Percentiles rank a stretch among this genome's conserved stretches.
Conservation (phyloP, 2,797 vertebrate species). For the Enteromius viviparus region DNA sequence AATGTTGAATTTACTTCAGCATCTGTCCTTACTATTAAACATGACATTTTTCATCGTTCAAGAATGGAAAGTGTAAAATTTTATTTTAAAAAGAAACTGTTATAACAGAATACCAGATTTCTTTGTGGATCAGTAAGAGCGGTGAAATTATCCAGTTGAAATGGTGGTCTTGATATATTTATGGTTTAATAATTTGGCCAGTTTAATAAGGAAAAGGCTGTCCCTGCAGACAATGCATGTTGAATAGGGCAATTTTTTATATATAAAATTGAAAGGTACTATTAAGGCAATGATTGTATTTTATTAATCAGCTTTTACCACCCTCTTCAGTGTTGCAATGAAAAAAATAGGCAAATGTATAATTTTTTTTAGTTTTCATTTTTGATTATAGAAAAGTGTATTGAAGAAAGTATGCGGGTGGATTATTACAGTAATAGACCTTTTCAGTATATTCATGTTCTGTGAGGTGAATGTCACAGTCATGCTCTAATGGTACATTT, state of each 20-base stretch:
- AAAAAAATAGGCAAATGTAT: background rate
- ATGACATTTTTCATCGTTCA: background rate
- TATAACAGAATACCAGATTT: background rate
- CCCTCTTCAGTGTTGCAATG: background rate
- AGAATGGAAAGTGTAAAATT: conserved; percentile 52
- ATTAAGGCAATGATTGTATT: background rate
- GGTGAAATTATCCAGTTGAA: background rate
- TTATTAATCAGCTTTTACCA: conserved; percentile 1
- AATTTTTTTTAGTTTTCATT: background rate
- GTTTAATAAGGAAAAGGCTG: background rate
- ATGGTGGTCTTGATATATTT: background rate
- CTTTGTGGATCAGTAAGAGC: background rate
- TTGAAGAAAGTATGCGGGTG: background rate
- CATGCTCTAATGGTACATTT: background rate
- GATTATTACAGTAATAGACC: background rate
- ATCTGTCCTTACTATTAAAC: background rate
- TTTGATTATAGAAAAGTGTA: background rate
- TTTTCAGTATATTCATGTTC: background rate
- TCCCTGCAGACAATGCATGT: background rate
- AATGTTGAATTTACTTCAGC: background rate
- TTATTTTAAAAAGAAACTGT: conserved; percentile 49
- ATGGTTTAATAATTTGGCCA: too few relatives aligned
- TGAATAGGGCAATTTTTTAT: background rate
- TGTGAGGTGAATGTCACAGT: background rate
- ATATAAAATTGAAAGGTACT: background rate